Percentiles rank a stretch among this genome's conserved stretches.
These are phyloP conservation scores for Egretta garzetta DNA, from an alignment of 2,113 vertebrate species.

Conservation along the genomic window DNA sequence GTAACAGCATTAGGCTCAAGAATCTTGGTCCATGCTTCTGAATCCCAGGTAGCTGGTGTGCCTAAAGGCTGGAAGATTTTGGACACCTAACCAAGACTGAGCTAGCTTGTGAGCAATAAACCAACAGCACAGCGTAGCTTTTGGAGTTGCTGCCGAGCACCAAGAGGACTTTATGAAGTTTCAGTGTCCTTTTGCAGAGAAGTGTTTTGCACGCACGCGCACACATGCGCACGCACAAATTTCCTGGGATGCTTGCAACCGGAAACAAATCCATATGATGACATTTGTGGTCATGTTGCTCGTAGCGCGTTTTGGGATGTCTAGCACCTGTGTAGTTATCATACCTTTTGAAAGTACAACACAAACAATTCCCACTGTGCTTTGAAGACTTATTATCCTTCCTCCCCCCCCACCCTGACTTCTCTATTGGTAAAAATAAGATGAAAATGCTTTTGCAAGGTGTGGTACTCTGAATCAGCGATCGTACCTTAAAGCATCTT, in stretches of 20 bases:
- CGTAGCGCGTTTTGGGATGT: neutral
- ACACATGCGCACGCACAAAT: accelerated
- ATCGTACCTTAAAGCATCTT: neutral
- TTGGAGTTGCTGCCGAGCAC: neutral
- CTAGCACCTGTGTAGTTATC: neutral
- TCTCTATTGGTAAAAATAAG: neutral
- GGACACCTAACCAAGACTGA: neutral
- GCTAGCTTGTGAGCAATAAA: neutral
- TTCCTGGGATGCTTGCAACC: neutral
- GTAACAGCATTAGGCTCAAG: neutral
- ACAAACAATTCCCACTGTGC: neutral
- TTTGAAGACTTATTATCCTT: neutral
- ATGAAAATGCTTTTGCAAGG: neutral
- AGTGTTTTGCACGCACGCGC: neutral
- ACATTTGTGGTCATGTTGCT: neutral
- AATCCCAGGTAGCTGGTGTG: neutral
- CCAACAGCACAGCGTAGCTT: accelerated
- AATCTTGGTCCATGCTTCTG: neutral
- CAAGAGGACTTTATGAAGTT: neutral
- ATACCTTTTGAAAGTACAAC: neutral
- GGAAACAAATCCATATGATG: neutral
- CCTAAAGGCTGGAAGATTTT: neutral
- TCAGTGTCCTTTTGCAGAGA: neutral
- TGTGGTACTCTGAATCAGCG: neutral
- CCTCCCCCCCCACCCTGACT: neutral